Evolutionary conservation across 2,888 invertebrate genomes (phyloP), one percentile per base, ranked within the genome.

Genomic region (Lissonota sp.): DNA sequence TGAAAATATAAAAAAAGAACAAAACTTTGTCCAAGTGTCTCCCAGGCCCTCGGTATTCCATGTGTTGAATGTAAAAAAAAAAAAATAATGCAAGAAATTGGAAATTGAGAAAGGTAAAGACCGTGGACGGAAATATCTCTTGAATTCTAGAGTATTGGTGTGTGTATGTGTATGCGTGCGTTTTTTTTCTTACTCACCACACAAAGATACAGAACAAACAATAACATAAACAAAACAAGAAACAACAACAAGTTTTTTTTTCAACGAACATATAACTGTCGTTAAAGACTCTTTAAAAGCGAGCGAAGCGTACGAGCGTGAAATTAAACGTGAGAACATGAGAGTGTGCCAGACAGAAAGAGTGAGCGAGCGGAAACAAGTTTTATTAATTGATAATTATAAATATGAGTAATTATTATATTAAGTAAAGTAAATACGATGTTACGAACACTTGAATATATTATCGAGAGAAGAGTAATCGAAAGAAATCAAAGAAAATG

Each of bases 361-460:
- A 58, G 83, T 78, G 79, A 83, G 69, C 79, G 82, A 71, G 79
- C 64, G 81, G 85, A 85, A 82, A 85, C 86, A 84, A 89, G 87
- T 90, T 91, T 90, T 90, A 89, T 90, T 90, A 89, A 90, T 89
- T 89, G 87, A 87, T 89, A 89, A 90, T 90, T 90, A 89, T 88
- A 88, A 26, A 86, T 87, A 90, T 86, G 87, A 89, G 88, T 90
- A 90, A 88, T 90, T 90, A 91, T 88, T 90, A 87, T 89, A 90
- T 90, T 89, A 89, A 88, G 90, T 89, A 86, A 89, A 86, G 83
- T 86, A 87, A 26, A 88, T 89, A 78, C 88, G 88, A 90, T 87
- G 87, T 88, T 89, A 87, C 83, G 86, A 87, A 85, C 80, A 86
- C 84, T 88, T 87, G 86, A 85, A 86, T 87, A 87, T 87, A 87